Percentiles rank a stretch among this genome's conserved stretches.
Evolutionary conservation across 2,797 vertebrate genomes (phyloP).

Genomic region (Muraenolepis orangiensis): DNA sequence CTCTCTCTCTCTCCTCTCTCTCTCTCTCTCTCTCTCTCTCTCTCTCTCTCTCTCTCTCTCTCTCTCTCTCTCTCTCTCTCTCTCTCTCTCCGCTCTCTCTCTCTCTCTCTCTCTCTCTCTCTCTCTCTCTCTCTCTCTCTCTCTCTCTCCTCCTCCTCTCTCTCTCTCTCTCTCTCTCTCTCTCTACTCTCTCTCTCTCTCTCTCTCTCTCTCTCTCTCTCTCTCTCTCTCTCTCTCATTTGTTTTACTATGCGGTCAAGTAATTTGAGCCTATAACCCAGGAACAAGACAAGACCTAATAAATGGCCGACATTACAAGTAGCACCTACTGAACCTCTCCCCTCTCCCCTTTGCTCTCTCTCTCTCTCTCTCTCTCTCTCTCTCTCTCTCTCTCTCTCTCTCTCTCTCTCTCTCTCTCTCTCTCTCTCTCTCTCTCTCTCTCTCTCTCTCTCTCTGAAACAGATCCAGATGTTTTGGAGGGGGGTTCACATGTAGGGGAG

Average conservation of each 20-base stretch:
- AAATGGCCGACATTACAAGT: slow-evolving; percentile 52
- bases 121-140: too few relatives aligned
- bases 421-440: slow-evolving; percentile 20
- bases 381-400: slow-evolving; percentile 21
- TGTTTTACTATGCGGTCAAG: slow-evolving; percentile 54
- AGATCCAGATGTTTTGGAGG: slow-evolving; percentile 57
- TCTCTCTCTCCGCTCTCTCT: too few relatives aligned
- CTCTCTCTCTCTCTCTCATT: slow-evolving; percentile 33
- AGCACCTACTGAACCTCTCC: slow-evolving; percentile 42
- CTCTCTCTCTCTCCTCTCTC: slow-evolving; percentile 28
- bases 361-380: slow-evolving; percentile 22
- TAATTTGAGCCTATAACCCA: slow-evolving; percentile 61
- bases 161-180: too few relatives aligned
- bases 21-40: too few relatives aligned
- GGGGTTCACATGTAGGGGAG: background rate
- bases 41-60: too few relatives aligned
- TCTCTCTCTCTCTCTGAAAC: slow-evolving; percentile 22
- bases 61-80: too few relatives aligned
- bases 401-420: too few relatives aligned
- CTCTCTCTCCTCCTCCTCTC: too few relatives aligned
- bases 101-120: too few relatives aligned
- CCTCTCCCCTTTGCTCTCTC: slow-evolving; percentile 20
- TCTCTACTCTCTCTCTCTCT: too few relatives aligned
- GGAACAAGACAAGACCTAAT: slow-evolving; percentile 62
- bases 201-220: background rate